phyloP scores from a whole-genome alignment of 2,888 invertebrate species.

The Branchellion lobata region DNA sequence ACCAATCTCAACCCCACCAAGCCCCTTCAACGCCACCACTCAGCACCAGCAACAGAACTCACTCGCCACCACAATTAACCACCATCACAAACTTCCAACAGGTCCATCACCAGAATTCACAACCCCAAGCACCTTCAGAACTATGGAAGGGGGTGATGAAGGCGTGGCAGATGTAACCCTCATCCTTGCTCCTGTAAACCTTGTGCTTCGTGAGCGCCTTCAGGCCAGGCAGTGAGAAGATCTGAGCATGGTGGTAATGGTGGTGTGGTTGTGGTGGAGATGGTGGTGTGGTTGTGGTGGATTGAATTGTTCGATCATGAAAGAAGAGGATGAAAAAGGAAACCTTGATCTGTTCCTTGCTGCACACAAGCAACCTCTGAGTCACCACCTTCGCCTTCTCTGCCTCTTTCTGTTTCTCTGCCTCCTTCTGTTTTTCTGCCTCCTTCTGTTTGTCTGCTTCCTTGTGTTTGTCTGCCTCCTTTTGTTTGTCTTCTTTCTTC shows the following conservation, averaged over 20 bases:
- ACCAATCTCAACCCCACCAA: no score
- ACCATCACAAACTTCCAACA: no score
- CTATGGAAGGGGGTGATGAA: constrained; percentile 68
- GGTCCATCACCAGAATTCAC: no score
- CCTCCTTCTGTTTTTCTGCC: constrained; percentile 54
- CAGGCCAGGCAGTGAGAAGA: constrained; percentile 88
- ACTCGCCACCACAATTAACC: no score
- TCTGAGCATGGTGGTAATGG: constrained; percentile 59
- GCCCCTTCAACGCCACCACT: no score
- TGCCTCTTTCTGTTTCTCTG: constrained; percentile 69
- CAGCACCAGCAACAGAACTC: no score
- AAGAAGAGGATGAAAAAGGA: constrained; percentile 28
- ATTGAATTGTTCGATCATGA: no score
- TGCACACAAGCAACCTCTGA: constrained; percentile 88
- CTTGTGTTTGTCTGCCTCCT: constrained; percentile 63
- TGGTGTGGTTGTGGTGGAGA: no score
- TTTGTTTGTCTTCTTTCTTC: constrained; percentile 78
- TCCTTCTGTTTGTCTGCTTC: not conserved
- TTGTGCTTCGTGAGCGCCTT: constrained; percentile 94
- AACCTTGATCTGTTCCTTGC: constrained; percentile 96
- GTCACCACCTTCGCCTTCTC: constrained; percentile 70
- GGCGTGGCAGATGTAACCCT: constrained; percentile 81
- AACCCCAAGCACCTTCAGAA: constrained; percentile 9
- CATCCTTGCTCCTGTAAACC: constrained; percentile 86
- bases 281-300: no score